Evolutionary conservation across 2,888 invertebrate species (phyloP), one percentile per base, ranked within the genome.

Genomic region (Alloplasta piceator): DNA sequence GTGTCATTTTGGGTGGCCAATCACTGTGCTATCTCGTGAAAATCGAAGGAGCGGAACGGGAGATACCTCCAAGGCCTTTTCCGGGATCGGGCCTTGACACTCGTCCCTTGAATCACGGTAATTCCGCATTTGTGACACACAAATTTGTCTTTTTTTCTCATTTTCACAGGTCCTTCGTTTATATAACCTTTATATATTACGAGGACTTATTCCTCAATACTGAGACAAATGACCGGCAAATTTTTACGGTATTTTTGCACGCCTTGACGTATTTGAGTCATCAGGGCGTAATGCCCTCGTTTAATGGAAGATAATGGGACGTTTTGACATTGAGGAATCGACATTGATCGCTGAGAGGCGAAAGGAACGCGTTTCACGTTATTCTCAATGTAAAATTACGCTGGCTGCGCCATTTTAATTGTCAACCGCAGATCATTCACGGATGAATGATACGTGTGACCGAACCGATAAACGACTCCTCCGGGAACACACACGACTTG

Each of bases 101-200:
- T 72, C 67, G 76, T 80, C 72, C 63, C 41, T 80, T 39, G 56
- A 41, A 80, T 80, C 76, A 56, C 63, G 39, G 72, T 76, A 46
- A 80, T 80, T 67, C 56, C 39, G 41, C 26, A 26, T 41, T 56
- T 56, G 60, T 63, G 36, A 75, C 61, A 46, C 67, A 67, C 55
- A 66, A 61, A 52, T 52, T 75, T 66, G 41, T 67, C 52, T 52
- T 12, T 52, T 16, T 63, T 48, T 48, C 66, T 70, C 48, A n/a
- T 61, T 66, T 6, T 41, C 48, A 12, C 38, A 5, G 12, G 7
- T 16, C 26, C 16, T 14, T 12, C 61, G 16, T n/a, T 14, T 43
- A 43, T 10, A 9, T 43, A 43, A 43, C 43, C 9, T 68, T 55
- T 46, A 67, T 46, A 14, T 58, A 64, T 46, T 60, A 16, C 36